phyloP scores from a whole-genome alignment of 2,113 vertebrate species.

The Okapia johnstoni region DNA sequence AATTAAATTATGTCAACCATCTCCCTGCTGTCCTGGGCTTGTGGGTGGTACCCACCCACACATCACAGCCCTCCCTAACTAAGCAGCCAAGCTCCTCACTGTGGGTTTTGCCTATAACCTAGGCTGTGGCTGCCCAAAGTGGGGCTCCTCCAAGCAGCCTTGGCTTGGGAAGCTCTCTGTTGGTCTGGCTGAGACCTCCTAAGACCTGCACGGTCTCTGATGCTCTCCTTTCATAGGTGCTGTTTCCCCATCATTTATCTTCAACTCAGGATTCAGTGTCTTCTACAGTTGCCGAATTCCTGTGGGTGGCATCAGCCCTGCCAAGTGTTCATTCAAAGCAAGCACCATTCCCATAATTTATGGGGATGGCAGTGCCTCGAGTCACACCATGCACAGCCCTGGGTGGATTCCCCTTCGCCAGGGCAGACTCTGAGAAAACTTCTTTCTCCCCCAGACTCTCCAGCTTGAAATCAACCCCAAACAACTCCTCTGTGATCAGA shows the following conservation, averaged over 20 bases:
- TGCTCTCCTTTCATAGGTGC: background rate
- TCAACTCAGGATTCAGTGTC: background rate
- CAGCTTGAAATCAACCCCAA: background rate
- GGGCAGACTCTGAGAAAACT: background rate
- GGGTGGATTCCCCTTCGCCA: background rate
- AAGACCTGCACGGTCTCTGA: accelerated
- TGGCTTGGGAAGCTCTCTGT: background rate
- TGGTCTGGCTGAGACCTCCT: background rate
- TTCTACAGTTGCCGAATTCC: background rate
- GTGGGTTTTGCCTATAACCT: no score
- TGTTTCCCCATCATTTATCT: background rate
- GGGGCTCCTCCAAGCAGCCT: no score
- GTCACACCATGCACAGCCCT: accelerated
- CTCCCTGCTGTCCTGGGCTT: no score
- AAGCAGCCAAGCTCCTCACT: background rate
- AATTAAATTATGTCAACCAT: background rate
- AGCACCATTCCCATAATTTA: background rate
- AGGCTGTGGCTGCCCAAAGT: background rate
- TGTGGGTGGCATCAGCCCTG: background rate
- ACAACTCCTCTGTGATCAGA: background rate
- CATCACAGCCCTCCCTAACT: background rate
- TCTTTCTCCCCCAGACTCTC: background rate
- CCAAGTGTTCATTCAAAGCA: background rate
- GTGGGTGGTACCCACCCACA: accelerated
- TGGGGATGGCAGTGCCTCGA: background rate